These are phyloP conservation scores for Athalia cordata DNA, from an alignment of 2,888 invertebrate species.

Conservation along the genomic window DNA sequence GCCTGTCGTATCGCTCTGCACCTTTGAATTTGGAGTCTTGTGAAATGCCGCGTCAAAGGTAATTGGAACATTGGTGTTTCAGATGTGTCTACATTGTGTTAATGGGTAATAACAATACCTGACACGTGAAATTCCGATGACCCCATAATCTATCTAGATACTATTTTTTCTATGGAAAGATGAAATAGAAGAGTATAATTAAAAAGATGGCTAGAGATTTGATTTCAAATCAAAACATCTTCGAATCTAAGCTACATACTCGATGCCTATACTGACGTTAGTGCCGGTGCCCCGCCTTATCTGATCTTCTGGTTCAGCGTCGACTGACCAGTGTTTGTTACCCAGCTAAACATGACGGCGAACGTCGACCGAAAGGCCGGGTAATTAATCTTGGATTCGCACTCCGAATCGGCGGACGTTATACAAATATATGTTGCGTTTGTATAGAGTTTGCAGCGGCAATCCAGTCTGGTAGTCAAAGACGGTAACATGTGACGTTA, in stretches of 20 bases:
- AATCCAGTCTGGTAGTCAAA: constrained; percentile 8
- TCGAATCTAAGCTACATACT: neutral
- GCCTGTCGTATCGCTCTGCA: neutral
- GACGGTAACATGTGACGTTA: constrained; percentile 58
- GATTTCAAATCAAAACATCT: neutral
- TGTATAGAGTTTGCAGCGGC: constrained; percentile 13
- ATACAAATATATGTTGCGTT: constrained; percentile 5
- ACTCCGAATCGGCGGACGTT: constrained; percentile 22
- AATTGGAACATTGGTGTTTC: constrained; percentile 21
- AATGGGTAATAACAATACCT: constrained; percentile 21
- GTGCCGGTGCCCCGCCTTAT: constrained; percentile 22
- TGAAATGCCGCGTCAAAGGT: constrained; percentile 38
- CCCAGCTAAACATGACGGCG: constrained; percentile 25
- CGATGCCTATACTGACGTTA: neutral
- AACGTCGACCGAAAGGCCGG: constrained; percentile 49
- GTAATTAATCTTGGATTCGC: constrained; percentile 58
- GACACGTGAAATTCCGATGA: neutral
- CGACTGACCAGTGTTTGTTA: constrained; percentile 37
- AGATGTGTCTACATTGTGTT: constrained; percentile 24
- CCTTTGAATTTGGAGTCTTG: constrained; percentile 6
- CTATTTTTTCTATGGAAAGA: too few species aligned
- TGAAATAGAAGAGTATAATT: too few species aligned
- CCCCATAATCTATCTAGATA: neutral
- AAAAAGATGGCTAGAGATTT: neutral
- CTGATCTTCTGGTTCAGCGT: constrained; percentile 32